A percentile compares a stretch with the other conserved stretches of the same genome.
Evolutionary conservation across 1,140 invertebrate species (phyloP).

Genomic region (Ganaspis sp.): DNA sequence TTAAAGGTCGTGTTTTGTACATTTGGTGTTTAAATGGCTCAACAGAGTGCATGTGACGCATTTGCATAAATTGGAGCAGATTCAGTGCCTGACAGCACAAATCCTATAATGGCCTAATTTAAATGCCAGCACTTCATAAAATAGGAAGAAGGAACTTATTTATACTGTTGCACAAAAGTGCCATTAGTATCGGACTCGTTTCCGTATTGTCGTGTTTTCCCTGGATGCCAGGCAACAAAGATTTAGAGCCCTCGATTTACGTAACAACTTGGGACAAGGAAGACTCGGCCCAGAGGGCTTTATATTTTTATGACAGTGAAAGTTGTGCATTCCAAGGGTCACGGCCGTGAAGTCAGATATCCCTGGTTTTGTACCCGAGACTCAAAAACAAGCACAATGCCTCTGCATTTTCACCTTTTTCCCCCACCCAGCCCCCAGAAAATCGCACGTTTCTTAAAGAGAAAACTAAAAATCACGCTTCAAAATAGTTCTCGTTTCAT

Average conservation of each 20-base stretch:
- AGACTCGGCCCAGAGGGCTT: conserved; percentile 55
- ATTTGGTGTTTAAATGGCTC: neutral
- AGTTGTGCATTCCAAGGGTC: conserved; percentile 67
- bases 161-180: conserved; percentile 18
- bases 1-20: neutral
- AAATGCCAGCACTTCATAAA: conserved; percentile 21
- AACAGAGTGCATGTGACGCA: neutral
- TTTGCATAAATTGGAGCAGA: neutral
- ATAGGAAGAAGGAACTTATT: conserved; percentile 26
- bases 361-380: conserved; percentile 62
- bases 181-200: conserved; percentile 8
- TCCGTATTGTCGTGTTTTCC: conserved; percentile 32
- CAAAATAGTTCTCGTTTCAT: too few species aligned
- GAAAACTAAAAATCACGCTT: too few species aligned
- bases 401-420: conserved; percentile 70
- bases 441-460: conserved; percentile 37
- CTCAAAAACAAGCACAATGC: conserved; percentile 69
- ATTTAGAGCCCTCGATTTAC: conserved; percentile 71
- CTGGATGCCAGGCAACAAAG: conserved; percentile 51
- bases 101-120: conserved; percentile 16
- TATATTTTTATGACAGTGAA: conserved; percentile 75
- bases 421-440: conserved; percentile 38
- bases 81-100: neutral
- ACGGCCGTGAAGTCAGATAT: conserved; percentile 63
- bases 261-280: conserved; percentile 61